phyloP scores from a whole-genome alignment of 2,113 vertebrate species.

The Alligator sinensis region DNA sequence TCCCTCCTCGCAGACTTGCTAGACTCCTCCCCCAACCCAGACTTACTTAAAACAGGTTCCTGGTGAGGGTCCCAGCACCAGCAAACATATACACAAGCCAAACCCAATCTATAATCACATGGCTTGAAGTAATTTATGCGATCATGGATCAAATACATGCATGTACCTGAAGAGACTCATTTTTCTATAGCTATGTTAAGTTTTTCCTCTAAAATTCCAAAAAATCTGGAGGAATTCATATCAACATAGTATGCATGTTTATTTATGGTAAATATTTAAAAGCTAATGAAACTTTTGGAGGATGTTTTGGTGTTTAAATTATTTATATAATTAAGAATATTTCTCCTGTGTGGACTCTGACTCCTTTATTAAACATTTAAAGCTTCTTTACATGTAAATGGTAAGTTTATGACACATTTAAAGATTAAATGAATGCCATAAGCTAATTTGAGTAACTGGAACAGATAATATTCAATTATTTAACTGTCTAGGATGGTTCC shows the following conservation, averaged over 20 bases:
- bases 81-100: too few species aligned
- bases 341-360: neutral
- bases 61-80: too few species aligned
- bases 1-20: too few species aligned
- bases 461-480: neutral
- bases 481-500: neutral
- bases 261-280: slow-evolving; percentile 17
- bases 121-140: too few species aligned
- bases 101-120: too few species aligned
- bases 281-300: neutral
- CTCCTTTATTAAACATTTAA: slow-evolving; percentile 13
- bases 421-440: neutral
- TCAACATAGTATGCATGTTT: neutral
- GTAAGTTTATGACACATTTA: neutral
- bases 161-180: neutral
- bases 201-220: neutral
- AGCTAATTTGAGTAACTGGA: neutral
- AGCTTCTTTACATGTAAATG: neutral
- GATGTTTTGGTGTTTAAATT: slow-evolving; percentile 16
- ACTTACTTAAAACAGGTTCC: too few species aligned
- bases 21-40: too few species aligned
- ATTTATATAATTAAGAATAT: neutral
- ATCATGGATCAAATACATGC: too few species aligned
- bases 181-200: neutral
- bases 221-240: neutral